Evolutionary conservation across 2,113 vertebrate species (phyloP), one percentile per base, ranked within the genome.

Genomic region (Sphaerodactylus townsendi): DNA sequence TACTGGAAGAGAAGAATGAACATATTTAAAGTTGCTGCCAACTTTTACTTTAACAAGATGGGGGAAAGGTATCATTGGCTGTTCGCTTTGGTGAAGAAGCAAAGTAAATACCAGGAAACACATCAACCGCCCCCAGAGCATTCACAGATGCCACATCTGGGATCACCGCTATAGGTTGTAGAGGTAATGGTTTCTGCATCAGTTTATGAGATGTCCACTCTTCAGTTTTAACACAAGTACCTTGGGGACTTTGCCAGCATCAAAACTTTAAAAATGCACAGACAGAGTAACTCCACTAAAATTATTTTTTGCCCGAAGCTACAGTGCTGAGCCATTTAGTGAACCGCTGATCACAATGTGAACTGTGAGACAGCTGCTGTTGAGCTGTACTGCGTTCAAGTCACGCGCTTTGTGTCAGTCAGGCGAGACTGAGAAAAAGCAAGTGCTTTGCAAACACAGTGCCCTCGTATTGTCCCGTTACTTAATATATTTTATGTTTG

Each of bases 321-420:
- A 6, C 2, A 69, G n/a, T 21, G 64, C n/a, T n/a, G n/a, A 85
- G 66, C 39, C 85, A 69, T 48, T 25, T 87, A 33, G 1, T 65
- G 59, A 23, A 62, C 79, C 87, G 78, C 64, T 86, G 21, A 39
- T 84, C 77, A 73, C 30, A 39, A 65, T 76, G 46, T 84, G 86
- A 92, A 85, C 7, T 73, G 79, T n/a, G n/a, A n/a, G n/a, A n/a
- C n/a, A n/a, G n/a, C 35, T 5, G 0, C 87, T 69, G 46, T n/a
- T 85, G 23, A 78, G 78, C 72, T 84, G 30, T 28, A 35, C 33
- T 77, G 62, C 56, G 25, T 39, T 19, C 66, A 46, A 39, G 0
- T 68, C 70, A 56, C 0, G 28, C 10, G 2, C 15, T 79, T 72
- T n/a, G 30, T 80, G 56, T 17, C 10, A 39, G 59, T 74, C 76